Evolutionary conservation across 1,140 invertebrate species (phyloP), one percentile per base, ranked within the genome.

Genomic region (Atta cephalotes): DNA sequence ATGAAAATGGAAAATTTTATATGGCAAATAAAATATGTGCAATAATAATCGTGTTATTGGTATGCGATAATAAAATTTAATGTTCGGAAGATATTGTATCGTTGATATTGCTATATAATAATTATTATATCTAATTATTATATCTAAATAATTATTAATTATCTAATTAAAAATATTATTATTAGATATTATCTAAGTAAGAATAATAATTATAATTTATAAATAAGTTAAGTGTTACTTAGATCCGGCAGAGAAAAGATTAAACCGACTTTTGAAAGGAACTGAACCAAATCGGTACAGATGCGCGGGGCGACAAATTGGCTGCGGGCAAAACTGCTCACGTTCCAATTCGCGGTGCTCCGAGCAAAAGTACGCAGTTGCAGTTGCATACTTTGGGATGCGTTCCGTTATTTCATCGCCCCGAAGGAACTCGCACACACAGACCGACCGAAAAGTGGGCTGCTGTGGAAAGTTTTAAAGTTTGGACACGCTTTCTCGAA

Each of bases 401-500:
- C 87, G 89, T 88, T 76, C 87, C 86, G 87, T 92, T 92, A 90
- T 92, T 89, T 87, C 72, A 56, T 39, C 31, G n/a, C 25, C 16
- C 58, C 18, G 53, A 28, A 71, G 84, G 77, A 79, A 72, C 49
- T 7, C 25, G 35, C 60, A 7, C 80, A 31, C 56, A 82, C 56
- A 82, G 66, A 51, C 45, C 39, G 35, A 53, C 14, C 35, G 80
- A 58, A 78, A 85, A 66, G 84, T 63, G 25, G 85, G 25, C 78
- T 51, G 85, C 79, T 77, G 78, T 72, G 74, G 77, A 21, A 79
- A 92, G 85, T 91, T 93, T 89, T 70, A 89, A 93, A 93, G 90
- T 93, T 93, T 92, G 90, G 91, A 92, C 92, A 92, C 89, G 92
- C 92, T 93, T 91, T 91, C 85, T 58, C 62, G 71, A 80, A 85